phyloP scores from a whole-genome alignment of 37 sponge, comb jelly and placozoan genomes.

The Eunapius fragilis region DNA sequence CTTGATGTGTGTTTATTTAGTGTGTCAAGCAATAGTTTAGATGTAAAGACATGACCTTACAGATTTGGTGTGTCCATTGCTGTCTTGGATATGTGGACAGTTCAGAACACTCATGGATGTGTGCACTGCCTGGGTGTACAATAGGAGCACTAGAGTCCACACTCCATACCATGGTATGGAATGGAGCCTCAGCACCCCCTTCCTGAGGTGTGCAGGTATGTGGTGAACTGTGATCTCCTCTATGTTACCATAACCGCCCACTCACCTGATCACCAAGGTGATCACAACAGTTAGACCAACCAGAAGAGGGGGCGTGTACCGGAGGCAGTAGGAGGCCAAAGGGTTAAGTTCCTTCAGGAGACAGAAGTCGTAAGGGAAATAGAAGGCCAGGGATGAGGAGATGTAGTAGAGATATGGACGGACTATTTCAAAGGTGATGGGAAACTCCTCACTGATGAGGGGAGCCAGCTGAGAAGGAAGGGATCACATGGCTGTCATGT shows the following conservation, averaged over 20 bases:
- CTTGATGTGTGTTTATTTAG: too few species aligned
- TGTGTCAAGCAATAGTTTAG: too few species aligned
- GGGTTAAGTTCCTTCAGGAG: constrained; percentile 34
- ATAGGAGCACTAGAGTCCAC: constrained; percentile 51
- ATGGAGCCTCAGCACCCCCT: background rate
- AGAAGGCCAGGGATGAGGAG: constrained; percentile 53
- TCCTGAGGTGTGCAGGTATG: background rate
- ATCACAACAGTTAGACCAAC: background rate
- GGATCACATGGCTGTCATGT: constrained; percentile 8
- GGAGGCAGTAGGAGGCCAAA: constrained; percentile 42
- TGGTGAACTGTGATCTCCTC: background rate
- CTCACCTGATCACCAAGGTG: constrained; percentile 7
- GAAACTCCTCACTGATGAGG: constrained; percentile 46
- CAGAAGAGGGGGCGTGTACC: constrained; percentile 58
- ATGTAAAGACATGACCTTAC: background rate
- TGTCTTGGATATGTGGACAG: constrained; percentile 49
- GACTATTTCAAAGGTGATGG: constrained; percentile 54
- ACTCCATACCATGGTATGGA: constrained; percentile 50
- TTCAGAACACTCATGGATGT: constrained; percentile 60
- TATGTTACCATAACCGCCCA: background rate
- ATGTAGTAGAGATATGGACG: constrained; percentile 58
- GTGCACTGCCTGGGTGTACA: constrained; percentile 62
- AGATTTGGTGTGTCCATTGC: background rate
- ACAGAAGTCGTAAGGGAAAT: constrained; percentile 85
- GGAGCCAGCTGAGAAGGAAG: constrained; percentile 55